A percentile compares a stretch with the other conserved stretches of the same genome.
These are phyloP conservation scores for Manis crassicaudata DNA, from an alignment of 2,797 vertebrate species.

Conservation along the genomic window DNA sequence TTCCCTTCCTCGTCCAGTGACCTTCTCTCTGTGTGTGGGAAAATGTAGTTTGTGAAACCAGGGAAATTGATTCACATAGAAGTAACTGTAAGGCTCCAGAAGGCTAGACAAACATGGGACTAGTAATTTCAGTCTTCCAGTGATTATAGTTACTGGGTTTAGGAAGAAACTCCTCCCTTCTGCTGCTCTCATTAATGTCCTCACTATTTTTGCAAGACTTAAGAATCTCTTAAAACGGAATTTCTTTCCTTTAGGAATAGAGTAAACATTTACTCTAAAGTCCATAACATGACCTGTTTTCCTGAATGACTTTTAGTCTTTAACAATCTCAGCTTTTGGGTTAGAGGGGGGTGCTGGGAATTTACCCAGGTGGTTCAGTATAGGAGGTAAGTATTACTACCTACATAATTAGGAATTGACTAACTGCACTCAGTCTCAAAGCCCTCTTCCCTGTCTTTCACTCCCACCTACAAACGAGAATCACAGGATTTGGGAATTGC, in stretches of 20 bases:
- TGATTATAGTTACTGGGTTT: slow-evolving; percentile 64
- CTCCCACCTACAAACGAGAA: neutral
- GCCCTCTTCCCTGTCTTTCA: neutral
- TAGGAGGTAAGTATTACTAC: neutral
- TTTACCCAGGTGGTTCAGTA: neutral
- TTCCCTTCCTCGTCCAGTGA: slow-evolving; percentile 13
- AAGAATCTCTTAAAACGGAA: slow-evolving; percentile 65
- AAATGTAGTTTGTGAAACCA: slow-evolving; percentile 36
- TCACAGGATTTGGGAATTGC: neutral
- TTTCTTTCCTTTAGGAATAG: slow-evolving; percentile 70
- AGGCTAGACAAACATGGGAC: slow-evolving; percentile 56
- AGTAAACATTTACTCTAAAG: slow-evolving; percentile 58
- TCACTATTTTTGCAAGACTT: slow-evolving; percentile 55
- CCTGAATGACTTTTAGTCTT: slow-evolving; percentile 36
- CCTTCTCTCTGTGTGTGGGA: neutral
- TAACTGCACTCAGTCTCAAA: neutral
- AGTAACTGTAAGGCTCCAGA: slow-evolving; percentile 28
- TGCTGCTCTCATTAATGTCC: neutral
- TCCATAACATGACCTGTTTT: slow-evolving; percentile 14
- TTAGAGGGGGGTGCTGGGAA: slow-evolving; percentile 22
- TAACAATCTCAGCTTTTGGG: neutral
- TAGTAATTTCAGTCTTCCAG: slow-evolving; percentile 49
- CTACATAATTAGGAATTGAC: neutral
- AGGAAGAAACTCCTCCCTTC: slow-evolving; percentile 70
- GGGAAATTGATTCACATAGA: slow-evolving; percentile 32